Base-by-base conservation (phyloP, 2,797 vertebrate genomes). In the Myotis planiceps region DNA sequence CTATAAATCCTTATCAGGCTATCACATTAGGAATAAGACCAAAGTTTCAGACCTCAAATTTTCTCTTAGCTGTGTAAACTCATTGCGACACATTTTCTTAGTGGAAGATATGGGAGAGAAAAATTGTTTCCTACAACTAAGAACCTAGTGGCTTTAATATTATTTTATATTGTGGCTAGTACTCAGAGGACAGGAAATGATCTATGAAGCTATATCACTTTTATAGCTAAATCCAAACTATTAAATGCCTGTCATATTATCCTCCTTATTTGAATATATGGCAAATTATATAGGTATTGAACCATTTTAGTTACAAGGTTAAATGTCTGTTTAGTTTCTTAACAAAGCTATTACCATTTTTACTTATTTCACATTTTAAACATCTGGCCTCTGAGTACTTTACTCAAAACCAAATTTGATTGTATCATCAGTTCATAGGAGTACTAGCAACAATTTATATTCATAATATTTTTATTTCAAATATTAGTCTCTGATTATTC, bases 351-450 rank as follows among this genome's bases (percentile, higher is more conserved):
- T 72, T 76, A 80, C 5, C 3, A 55, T 29, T 94, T 92, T 89
- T 68, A 78, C 81, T 83, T 95, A 65, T 75, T 91, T 89, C 42
- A 63, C 4, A 60, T 76, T 87, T 96, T 91, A 93, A 94, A 89
- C 42, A 58, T 82, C 1, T 87, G 55, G 16, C 15, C 89, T 91
- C 51, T 68, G 39, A 93, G 60, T 92, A 10, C 18, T 90, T 95
- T 25, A 9, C 10, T 16, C 15, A 23, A 78, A 92, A 91, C 19
- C 78, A 82, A 78, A 45, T 90, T 96, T 90, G 51, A 58, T 82
- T 79, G 1, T 47, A 18, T 89, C 25, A 9, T 51, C 74, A 92
- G 39, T 74, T 68, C 6, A 66, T 92, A 90, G 47, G 37, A 80
- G 29, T 16, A 88, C 9, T 34, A 81, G 23, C 32, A 95, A 69